phyloP scores from a whole-genome alignment of 2,888 invertebrate species.

The Dinocampus coccinellae region DNA sequence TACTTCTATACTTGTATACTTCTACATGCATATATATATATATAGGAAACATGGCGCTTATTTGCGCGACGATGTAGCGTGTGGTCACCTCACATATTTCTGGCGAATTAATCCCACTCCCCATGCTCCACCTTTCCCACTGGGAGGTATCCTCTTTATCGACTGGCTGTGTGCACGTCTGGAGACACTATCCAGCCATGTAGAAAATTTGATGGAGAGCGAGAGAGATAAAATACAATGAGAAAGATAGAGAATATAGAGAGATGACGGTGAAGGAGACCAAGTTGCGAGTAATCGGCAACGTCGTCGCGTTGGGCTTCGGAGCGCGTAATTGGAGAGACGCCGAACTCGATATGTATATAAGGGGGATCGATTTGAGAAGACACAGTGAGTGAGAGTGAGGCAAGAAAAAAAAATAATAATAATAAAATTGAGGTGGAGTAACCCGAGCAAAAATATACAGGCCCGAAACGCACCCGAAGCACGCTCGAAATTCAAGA shows the following conservation, averaged over 20 bases:
- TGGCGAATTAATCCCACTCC: slow-evolving; percentile 49
- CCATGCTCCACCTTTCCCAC: slow-evolving; percentile 13
- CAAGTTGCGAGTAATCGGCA: slow-evolving; percentile 39
- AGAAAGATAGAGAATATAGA: neutral
- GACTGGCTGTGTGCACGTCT: slow-evolving; percentile 12
- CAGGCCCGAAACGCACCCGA: too few relatives aligned
- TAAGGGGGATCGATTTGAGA: slow-evolving; percentile 12
- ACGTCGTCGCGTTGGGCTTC: slow-evolving; percentile 47
- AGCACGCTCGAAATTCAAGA: too few relatives aligned
- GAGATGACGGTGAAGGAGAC: slow-evolving; percentile 6
- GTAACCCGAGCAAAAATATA: too few relatives aligned
- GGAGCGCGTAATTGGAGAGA: slow-evolving; percentile 46
- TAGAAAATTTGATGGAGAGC: slow-evolving; percentile 22
- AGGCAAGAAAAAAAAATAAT: neutral
- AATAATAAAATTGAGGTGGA: neutral
- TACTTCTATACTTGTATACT: neutral
- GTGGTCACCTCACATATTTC: slow-evolving; percentile 46
- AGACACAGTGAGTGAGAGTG: neutral
- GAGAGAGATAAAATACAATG: neutral
- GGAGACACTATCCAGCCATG: slow-evolving; percentile 24
- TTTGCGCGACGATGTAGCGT: slow-evolving; percentile 51
- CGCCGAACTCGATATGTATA: slow-evolving; percentile 30
- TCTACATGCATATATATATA: neutral
- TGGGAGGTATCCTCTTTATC: slow-evolving; percentile 9
- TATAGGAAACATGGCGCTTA: neutral